Conservation (phyloP, 2,888 invertebrate genomes). For the Cancer borealis region DNA sequence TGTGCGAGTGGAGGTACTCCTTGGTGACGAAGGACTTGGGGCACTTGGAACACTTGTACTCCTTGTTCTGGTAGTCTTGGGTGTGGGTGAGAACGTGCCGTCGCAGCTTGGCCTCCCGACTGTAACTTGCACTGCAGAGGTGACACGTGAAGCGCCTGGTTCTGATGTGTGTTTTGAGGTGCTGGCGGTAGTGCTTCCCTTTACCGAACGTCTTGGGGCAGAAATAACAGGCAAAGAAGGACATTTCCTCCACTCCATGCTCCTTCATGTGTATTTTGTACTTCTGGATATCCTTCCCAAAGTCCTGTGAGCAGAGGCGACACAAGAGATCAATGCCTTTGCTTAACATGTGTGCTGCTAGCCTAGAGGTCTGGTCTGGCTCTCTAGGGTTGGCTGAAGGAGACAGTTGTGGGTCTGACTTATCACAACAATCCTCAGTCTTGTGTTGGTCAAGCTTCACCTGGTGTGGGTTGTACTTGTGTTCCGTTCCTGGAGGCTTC, state of each 20-base stretch:
- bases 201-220: conserved; percentile 71
- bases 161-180: conserved; percentile 72
- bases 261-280: conserved; percentile 72
- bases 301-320: conserved; percentile 69
- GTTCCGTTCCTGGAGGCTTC: conserved; percentile 6
- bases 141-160: conserved; percentile 71
- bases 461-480: not conserved
- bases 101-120: conserved; percentile 72
- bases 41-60: conserved; percentile 72
- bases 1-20: conserved; percentile 74
- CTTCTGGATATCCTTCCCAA: conserved; percentile 65
- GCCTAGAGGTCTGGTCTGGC: conserved; percentile 69
- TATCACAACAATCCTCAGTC: not conserved
- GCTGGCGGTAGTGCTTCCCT: conserved; percentile 71
- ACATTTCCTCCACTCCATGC: conserved; percentile 66
- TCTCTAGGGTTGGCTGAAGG: conserved; percentile 48
- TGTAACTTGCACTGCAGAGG: conserved; percentile 74
- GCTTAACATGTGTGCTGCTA: conserved; percentile 66
- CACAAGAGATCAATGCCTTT: conserved; percentile 68
- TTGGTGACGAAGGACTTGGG: conserved; percentile 71
- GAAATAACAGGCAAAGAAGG: conserved; percentile 72
- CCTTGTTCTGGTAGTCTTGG: conserved; percentile 60
- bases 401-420: not conserved
- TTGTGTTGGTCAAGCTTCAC: not conserved
- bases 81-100: conserved; percentile 70